Base-by-base conservation (phyloP, 2,888 invertebrate genomes). In the Pandemis cinnamomeana region DNA sequence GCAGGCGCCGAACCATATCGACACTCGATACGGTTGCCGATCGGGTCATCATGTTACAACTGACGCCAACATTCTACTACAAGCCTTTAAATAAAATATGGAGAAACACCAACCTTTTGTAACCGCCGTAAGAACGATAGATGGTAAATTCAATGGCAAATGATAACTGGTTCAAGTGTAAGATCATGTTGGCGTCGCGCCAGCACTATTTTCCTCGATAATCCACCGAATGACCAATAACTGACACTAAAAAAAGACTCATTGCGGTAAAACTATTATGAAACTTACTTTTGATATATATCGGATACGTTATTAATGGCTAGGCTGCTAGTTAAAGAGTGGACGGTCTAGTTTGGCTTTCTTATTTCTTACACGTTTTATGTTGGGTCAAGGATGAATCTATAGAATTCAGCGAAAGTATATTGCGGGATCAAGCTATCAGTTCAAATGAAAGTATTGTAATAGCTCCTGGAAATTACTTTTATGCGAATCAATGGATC, bases 1-100 rank as follows among this genome's bases (percentile, higher is more conserved):
- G 78, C 73, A 79, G 75, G 84, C 86, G 83, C 78, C 80, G 85
- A 83, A 85, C 86, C 89, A 89, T 87, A 90, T 91, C 91, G 91
- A 82, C 78, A 88, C 84, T 82, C 84, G 92, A 91, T 86, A 90
- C 89, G 89, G 85, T 85, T 79, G 84, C 80, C 84, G 88, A 86
- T 85, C 86, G 82, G 81, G 77, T 89, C 89, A 86, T 91, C 89
- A 78, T 81, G 85, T 91, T 90, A 88, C 90, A 78, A 72, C 73
- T 74, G 67, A 3, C 42, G 82, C 82, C 78, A 82, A 81, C 71
- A 75, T 81, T 79, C 46, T 13, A 48, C 15, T 71, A 64, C 42
- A 71, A 60, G 67, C 13, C 7, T 71, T 60, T 44, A 64, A 10
- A 36, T 15, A 69, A 67, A n/a, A 27, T 58, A 20, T 70, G 77